Conservation (phyloP, 1,140 invertebrate species). For the Orussus abietinus region DNA sequence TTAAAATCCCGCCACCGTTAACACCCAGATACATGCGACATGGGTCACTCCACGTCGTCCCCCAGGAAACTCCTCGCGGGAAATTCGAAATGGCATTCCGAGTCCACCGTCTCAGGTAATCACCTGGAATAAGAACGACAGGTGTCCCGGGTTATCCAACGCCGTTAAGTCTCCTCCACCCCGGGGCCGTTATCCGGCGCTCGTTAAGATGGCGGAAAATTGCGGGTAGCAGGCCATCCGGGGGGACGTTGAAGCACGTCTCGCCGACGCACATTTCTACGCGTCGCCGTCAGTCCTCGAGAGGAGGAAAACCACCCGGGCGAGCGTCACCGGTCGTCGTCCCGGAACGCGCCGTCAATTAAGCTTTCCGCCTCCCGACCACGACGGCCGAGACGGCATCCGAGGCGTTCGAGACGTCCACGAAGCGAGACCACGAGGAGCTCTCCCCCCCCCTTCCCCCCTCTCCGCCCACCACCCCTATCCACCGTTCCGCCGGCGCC, state of each 20-base stretch:
- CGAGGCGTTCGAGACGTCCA: slow-evolving; percentile 2
- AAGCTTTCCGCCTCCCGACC: slow-evolving; percentile 18
- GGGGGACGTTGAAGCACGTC: slow-evolving; percentile 15
- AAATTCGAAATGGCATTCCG: too few relatives aligned
- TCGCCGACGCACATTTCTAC: slow-evolving; percentile 6
- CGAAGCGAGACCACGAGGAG: neutral
- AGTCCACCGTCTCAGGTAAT: too few relatives aligned
- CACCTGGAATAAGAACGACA: too few relatives aligned
- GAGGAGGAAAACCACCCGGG: neutral
- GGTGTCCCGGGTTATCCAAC: too few relatives aligned
- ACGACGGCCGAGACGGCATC: slow-evolving; percentile 11
- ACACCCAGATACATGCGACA: too few relatives aligned
- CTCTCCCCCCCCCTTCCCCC: slow-evolving; percentile 1
- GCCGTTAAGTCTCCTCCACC: neutral
- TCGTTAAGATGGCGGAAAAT: too few relatives aligned
- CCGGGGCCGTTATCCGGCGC: too few relatives aligned
- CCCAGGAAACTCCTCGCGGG: too few relatives aligned
- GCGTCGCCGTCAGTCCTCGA: neutral
- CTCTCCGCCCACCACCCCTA: neutral
- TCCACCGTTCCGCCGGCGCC: slow-evolving; percentile 6
- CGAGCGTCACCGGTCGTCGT: slow-evolving; percentile 8
- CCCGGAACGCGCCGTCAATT: slow-evolving; percentile 29
- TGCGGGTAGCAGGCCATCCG: neutral
- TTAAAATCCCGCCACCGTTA: too few relatives aligned
- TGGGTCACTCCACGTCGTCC: too few relatives aligned